Base-by-base conservation (phyloP, 1,140 invertebrate genomes). In the Ips nitidus region DNA sequence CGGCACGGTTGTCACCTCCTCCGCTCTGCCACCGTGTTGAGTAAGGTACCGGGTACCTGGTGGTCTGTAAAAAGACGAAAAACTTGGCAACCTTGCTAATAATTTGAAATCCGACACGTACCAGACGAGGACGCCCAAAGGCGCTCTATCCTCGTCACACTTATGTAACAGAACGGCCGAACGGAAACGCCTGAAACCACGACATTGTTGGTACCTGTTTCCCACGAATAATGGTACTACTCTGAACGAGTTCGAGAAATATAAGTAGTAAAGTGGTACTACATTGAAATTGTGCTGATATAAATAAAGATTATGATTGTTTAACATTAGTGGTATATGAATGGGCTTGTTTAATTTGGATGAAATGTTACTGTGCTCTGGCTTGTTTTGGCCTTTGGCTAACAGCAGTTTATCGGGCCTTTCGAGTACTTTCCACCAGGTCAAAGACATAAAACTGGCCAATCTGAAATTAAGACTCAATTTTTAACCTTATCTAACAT, bases 141-240 rank as follows among this genome's bases (percentile, higher is more conserved):
- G 4, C 45, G 4, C 52, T 68, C 57, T 56, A 22, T 66, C 64
- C 36, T 47, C 42, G 53, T 68, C 66, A 40, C 58, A 61, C 66
- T 68, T 55, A 61, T 45, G 45, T 60, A 60, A 68, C 66, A 43
- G 22, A 1, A 42, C 45, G 41, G n/a, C 40, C 58, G 53, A 68
- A 61, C 66, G 66, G 66, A 68, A 68, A 68, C 66, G 66, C 66
- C 58, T 60, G 66, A 61, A 68, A 68, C 66, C 66, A 68, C 66
- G 66, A 68, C 66, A 68, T 61, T 68, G 66, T 68, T 68, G 66
- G 66, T 68, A 68, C 66, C 66, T 68, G 66, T 68, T 68, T 68
- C 66, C 66, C 66, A 68, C 66, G 66, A 68, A 68, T 68, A 68
- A 68, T 68, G 66, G 66, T 68, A 68, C 66, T 66, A 59, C 65